Conservation (phyloP, 2,888 invertebrate species). For the Muschampia plurimacula region DNA sequence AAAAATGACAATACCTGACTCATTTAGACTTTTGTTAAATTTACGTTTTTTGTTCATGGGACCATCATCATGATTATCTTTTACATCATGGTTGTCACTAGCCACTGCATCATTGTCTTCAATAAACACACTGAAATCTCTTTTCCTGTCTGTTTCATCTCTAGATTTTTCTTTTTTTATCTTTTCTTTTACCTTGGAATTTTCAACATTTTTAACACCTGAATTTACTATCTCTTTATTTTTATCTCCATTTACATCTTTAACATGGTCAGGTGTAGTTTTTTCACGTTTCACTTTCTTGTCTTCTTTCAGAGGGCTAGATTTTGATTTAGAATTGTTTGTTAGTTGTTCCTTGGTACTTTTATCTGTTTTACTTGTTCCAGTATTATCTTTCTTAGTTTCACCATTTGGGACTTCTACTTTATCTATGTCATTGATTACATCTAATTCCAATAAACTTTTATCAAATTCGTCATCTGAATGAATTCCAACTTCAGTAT, state of each 20-base stretch:
- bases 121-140: conserved; percentile 62
- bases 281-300: conserved; percentile 39
- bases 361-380: conserved; percentile 11
- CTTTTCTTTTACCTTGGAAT: conserved; percentile 12
- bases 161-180: conserved; percentile 42
- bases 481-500: conserved; percentile 84
- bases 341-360: not conserved
- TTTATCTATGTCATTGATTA: conserved; percentile 60
- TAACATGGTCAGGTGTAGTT: conserved; percentile 4
- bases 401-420: conserved; percentile 7
- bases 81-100: conserved; percentile 44
- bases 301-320: conserved; percentile 13
- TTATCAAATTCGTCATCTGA: conserved; percentile 90
- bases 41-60: conserved; percentile 54
- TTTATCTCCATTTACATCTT: conserved; percentile 1
- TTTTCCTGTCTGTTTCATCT: conserved; percentile 40
- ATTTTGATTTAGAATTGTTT: conserved; percentile 6
- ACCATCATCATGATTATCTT: conserved; percentile 45
- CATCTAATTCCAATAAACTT: conserved; percentile 88
- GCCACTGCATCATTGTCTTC: conserved; percentile 45
- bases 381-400: not conserved
- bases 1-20: conserved; percentile 61
- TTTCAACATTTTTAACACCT: conserved; percentile 36
- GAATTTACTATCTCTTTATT: conserved; percentile 10
- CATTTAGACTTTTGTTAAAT: conserved; percentile 68